These are phyloP conservation scores for Platyscapa corneri DNA, from an alignment of 1,140 invertebrate species.

Conservation along the genomic window DNA sequence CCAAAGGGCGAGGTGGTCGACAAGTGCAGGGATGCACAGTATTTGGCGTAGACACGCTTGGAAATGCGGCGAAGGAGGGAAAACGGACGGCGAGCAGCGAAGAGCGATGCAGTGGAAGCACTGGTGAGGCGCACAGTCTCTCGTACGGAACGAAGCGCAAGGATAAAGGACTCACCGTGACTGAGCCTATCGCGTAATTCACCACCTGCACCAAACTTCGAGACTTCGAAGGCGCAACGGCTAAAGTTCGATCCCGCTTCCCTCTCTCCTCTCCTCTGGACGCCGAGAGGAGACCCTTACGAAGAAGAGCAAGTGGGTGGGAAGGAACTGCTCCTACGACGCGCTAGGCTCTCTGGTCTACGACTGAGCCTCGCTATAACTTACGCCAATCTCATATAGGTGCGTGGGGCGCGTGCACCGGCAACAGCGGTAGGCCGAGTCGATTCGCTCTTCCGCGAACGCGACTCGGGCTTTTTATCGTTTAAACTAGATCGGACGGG, in stretches of 20 bases:
- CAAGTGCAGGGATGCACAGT: no score
- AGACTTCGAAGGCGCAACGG: neutral
- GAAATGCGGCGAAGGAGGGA: no score
- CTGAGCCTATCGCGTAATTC: neutral
- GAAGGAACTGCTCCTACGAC: slow-evolving; percentile 55
- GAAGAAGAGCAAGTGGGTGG: slow-evolving; percentile 48
- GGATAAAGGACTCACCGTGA: neutral
- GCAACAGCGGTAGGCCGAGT: neutral
- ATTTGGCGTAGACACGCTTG: no score
- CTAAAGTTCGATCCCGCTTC: neutral
- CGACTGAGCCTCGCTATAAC: slow-evolving; percentile 65
- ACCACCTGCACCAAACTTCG: neutral
- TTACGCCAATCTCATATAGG: slow-evolving; percentile 65
- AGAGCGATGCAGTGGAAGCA: neutral
- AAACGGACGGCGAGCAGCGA: neutral
- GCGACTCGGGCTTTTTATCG: neutral
- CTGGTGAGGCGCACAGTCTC: no score
- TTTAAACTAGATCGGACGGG: neutral
- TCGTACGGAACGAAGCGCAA: no score
- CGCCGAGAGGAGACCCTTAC: neutral
- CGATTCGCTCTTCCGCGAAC: neutral
- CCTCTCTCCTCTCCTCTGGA: neutral
- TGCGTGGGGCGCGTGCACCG: slow-evolving; percentile 53
- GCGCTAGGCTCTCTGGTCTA: slow-evolving; percentile 62
- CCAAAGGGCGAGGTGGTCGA: no score